Evolutionary conservation across 2,888 invertebrate species (phyloP), one percentile per base, ranked within the genome.

Genomic region (Aethes cnicana): DNA sequence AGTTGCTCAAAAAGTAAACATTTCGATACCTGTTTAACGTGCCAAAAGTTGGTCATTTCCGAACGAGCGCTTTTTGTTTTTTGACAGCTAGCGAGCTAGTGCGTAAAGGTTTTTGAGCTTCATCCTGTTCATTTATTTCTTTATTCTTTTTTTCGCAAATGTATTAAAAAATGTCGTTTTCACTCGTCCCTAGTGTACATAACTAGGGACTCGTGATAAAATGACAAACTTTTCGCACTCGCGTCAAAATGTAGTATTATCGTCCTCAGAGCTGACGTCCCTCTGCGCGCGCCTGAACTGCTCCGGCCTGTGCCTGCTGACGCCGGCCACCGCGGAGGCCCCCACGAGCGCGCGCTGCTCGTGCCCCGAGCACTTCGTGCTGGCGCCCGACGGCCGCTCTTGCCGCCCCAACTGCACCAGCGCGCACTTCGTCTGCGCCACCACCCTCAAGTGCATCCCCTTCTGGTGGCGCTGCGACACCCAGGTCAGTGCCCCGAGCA

Each of bases 401-500:
- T 96, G 96, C 73, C 84, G 8, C 92, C 94, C 57, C n/a, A 50
- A 50, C 50, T 50, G 50, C 14, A 92, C 93, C 0, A 90, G 92
- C 0, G 93, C 94, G 0, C 94, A 95, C 74, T 95, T 95, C 72
- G 91, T 93, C 54, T 96, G 96, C 74, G 83, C 86, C 4, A 84
- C 91, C 8, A 93, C 94, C 0, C 94, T 92, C 73, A 95, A 95
- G 69, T 96, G 96, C 72, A 95, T 96, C 62, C 97, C 97, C 1
- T 95, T 94, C 95, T 96, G 84, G 93, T 96, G 95, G 95, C 91
- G 91, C 65, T 96, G 96, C 72, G 95, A 95, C 65, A 93, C 93
- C 0, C 92, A 92, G 73, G 89, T 81, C 54, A n/a, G 36, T 8
- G 3, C 4, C 37, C 2, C 23, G 23, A 2, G 4, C 8, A n/a